phyloP scores from a whole-genome alignment of 2,888 invertebrate genomes.

The Maniola hyperantus region DNA sequence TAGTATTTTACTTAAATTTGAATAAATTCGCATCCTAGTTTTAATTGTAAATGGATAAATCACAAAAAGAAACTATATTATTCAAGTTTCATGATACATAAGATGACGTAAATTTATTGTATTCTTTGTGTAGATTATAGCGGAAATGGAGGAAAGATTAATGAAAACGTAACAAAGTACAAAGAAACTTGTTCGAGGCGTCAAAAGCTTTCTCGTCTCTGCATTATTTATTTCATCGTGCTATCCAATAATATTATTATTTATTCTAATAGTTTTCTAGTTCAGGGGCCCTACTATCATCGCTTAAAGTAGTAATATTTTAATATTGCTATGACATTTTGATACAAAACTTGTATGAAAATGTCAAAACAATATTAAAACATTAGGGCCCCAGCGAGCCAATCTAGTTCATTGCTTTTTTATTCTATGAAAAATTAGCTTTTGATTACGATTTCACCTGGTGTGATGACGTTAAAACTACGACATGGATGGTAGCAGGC shows the following conservation, averaged over 20 bases:
- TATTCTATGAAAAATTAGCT: too few relatives aligned
- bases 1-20: too few relatives aligned
- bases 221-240: slow-evolving; percentile 65
- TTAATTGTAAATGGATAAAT: background rate
- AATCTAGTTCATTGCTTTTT: too few relatives aligned
- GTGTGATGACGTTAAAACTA: too few relatives aligned
- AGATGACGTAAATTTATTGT: slow-evolving; percentile 46
- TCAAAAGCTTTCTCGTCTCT: slow-evolving; percentile 67
- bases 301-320: too few relatives aligned
- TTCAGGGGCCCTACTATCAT: too few relatives aligned
- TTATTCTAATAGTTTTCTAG: background rate
- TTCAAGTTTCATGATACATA: slow-evolving; percentile 6
- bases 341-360: too few relatives aligned
- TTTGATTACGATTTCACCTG: too few relatives aligned
- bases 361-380: too few relatives aligned
- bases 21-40: background rate
- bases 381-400: too few relatives aligned
- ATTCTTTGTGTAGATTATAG: slow-evolving; percentile 45
- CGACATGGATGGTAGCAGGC: too few relatives aligned
- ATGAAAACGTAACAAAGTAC: slow-evolving; percentile 78
- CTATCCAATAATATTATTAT: background rate
- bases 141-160: slow-evolving; percentile 66
- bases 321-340: too few relatives aligned
- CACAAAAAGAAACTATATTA: background rate
- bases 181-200: slow-evolving; percentile 68